Evolutionary conservation across 2,888 invertebrate species (phyloP), one percentile per base, ranked within the genome.

Genomic region (Drosophila buzzatii): DNA sequence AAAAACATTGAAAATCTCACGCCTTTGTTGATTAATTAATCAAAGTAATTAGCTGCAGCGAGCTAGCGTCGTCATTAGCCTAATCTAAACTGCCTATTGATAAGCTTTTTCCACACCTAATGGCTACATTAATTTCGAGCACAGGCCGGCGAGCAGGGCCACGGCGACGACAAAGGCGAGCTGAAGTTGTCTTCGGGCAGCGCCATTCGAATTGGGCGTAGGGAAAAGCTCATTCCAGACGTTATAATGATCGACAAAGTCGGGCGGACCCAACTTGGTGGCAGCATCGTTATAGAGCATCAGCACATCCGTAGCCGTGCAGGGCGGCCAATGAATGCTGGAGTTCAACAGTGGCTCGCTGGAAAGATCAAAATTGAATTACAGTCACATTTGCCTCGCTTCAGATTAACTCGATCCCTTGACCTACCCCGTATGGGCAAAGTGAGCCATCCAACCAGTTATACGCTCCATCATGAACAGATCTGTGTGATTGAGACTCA

Each of bases 361-460:
- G 31, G 16, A 56, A 45, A 10, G 16, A 23, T 37, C 12, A 5
- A n/a, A 27, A 55, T 27, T 9, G 5, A 1, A 18, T 8, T 6
- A 16, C 18, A 23, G 20, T 14, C 23, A 18, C 0, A 27, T 0
- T 2, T 4, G 23, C 23, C 23, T 23, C 12, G 0, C 6, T 33
- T 23, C 23, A 9, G 1, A 10, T 5, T 10, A 2, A 12, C 12
- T 51, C 10, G 16, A 16, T 0, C 18, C 12, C 9, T 18, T 6
- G 2, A 3, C 86, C 71, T 70, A 92, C 92, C 92, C 92, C 10
- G 62, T 81, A 51, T 51, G 64, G 16, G 92, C 93, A 70, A 94
- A 94, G 52, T 91, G 89, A 0, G 91, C 71, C 86, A 93, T 93
- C 82, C 93, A 92, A 2, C 84, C 77, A 0, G 93, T 93, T 57